phyloP scores from a whole-genome alignment of 2,113 vertebrate genomes.

The Brienomyrus brachyistius region DNA sequence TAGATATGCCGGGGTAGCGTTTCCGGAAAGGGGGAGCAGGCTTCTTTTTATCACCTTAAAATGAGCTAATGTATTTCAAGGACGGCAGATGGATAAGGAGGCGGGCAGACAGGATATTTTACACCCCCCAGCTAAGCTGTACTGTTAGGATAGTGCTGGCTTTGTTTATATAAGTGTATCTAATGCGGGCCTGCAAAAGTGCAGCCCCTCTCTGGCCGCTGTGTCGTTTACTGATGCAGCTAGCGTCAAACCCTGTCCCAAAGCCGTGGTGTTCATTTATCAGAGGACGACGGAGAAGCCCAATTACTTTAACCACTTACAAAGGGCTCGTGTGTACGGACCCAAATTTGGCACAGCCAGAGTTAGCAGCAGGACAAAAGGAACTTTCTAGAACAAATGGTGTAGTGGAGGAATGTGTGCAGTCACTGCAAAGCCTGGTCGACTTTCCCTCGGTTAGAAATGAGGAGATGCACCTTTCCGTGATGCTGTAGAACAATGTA shows the following conservation, averaged over 20 bases:
- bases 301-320: background rate
- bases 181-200: background rate
- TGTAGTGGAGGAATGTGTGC: background rate
- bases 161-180: background rate
- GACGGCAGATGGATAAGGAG: background rate
- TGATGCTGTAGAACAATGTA: background rate
- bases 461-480: background rate
- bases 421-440: background rate
- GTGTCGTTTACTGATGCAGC: background rate
- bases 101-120: background rate
- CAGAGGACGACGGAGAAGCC: background rate
- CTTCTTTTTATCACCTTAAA: background rate
- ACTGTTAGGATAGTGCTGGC: background rate
- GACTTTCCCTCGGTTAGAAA: background rate
- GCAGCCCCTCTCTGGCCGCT: background rate
- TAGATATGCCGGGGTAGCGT: background rate
- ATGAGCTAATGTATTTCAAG: slow-evolving; percentile 7
- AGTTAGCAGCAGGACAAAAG: slow-evolving; percentile 5
- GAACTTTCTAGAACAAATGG: background rate
- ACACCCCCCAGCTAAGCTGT: background rate
- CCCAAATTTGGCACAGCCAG: background rate
- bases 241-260: background rate
- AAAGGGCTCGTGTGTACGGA: background rate
- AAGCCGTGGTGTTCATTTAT: background rate
- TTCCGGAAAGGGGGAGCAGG: background rate